These are phyloP conservation scores for Hetaerina titia DNA, from an alignment of 2,888 invertebrate genomes.

Conservation along the genomic window DNA sequence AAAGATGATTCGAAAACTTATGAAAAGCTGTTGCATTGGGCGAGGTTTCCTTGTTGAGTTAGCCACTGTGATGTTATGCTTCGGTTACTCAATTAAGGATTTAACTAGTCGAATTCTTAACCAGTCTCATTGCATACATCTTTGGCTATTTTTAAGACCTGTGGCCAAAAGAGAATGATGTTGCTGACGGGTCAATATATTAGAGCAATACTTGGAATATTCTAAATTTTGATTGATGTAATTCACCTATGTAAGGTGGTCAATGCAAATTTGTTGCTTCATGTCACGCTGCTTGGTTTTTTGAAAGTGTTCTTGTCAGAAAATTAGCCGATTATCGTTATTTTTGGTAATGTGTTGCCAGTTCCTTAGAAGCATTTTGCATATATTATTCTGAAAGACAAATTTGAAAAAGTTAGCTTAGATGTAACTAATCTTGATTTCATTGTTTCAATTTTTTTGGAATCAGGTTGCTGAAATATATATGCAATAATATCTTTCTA, in stretches of 20 bases:
- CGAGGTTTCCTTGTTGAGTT: background rate
- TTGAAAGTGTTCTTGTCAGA: background rate
- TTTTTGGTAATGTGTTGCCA: background rate
- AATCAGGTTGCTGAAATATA: background rate
- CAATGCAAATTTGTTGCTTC: background rate
- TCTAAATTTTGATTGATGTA: background rate
- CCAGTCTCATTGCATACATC: background rate
- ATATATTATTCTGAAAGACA: background rate
- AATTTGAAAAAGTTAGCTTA: background rate
- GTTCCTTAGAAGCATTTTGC: background rate
- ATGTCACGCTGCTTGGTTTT: background rate
- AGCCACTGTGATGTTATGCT: background rate
- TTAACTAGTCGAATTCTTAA: background rate
- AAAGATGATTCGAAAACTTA: conserved; percentile 17
- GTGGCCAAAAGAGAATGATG: background rate
- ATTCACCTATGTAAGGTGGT: background rate
- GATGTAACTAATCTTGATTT: background rate
- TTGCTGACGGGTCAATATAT: background rate
- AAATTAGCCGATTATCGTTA: background rate
- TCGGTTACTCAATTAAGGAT: background rate
- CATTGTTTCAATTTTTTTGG: background rate
- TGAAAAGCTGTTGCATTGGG: background rate
- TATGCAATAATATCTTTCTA: background rate
- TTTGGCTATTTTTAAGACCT: conserved; percentile 17
- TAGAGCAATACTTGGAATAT: background rate